Evolutionary conservation across 2,113 vertebrate species (phyloP).

Genomic region (Rallus limicola): DNA sequence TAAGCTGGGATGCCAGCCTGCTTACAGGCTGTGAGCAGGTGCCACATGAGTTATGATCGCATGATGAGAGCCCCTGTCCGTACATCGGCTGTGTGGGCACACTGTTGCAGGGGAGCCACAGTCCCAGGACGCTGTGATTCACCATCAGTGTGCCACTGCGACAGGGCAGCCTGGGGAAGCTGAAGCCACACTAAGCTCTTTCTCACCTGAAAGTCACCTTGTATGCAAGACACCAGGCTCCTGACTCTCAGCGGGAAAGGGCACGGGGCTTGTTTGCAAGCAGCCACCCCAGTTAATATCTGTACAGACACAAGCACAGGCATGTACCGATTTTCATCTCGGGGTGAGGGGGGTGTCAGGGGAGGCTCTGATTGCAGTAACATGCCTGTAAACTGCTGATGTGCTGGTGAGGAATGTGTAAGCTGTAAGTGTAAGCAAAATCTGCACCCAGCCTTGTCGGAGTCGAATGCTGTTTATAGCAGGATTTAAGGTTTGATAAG

Average conservation of each 20-base stretch:
- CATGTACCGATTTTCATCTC: not conserved
- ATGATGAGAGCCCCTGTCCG: fast-evolving
- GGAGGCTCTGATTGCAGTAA: not conserved
- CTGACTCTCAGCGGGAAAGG: not conserved
- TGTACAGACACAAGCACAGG: not conserved
- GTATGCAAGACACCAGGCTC: not conserved
- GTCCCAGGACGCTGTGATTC: not conserved
- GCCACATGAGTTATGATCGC: fast-evolving
- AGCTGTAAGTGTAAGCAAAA: fast-evolving
- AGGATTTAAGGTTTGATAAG: not conserved
- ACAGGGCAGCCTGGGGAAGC: not conserved
- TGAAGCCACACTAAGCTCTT: not conserved
- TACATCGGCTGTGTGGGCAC: fast-evolving
- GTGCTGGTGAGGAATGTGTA: not conserved
- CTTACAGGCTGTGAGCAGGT: not conserved
- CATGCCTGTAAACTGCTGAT: not conserved
- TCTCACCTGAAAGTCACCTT: not conserved
- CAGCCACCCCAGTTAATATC: not conserved
- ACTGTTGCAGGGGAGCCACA: fast-evolving
- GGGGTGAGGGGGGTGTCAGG: fast-evolving
- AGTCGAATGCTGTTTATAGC: not conserved
- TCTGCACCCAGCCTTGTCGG: not conserved
- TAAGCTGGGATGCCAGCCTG: not conserved
- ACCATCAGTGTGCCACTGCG: fast-evolving
- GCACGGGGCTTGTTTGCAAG: not conserved